These are phyloP conservation scores for Bombus superbus DNA, from an alignment of 1,140 invertebrate genomes.

Conservation along the genomic window DNA sequence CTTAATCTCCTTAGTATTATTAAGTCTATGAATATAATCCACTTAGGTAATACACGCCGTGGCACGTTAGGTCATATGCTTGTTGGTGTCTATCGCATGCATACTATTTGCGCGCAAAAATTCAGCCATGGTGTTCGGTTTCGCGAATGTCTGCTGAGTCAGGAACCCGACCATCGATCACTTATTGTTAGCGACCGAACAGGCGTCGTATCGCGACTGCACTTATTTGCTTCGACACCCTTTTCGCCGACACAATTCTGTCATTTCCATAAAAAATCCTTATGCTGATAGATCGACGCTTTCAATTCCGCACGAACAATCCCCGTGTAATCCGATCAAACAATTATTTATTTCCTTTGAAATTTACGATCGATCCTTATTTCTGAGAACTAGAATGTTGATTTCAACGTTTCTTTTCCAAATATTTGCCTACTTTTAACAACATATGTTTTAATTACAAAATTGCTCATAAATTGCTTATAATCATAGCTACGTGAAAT, in stretches of 20 bases:
- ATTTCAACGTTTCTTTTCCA: too few relatives aligned
- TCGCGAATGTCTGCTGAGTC: constrained; percentile 60
- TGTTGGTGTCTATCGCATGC: constrained; percentile 32
- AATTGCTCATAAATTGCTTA: too few relatives aligned
- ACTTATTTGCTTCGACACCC: constrained; percentile 67
- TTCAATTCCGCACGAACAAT: constrained; percentile 33
- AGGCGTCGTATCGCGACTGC: constrained; percentile 58
- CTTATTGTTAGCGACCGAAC: constrained; percentile 61
- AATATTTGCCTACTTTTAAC: neutral
- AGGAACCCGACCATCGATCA: constrained; percentile 65
- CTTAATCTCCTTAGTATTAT: neutral
- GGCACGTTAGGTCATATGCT: constrained; percentile 43
- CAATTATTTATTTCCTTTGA: neutral
- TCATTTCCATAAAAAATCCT: constrained; percentile 62
- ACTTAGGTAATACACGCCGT: constrained; percentile 34
- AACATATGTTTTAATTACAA: too few relatives aligned
- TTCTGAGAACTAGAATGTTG: too few relatives aligned
- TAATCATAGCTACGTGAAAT: too few relatives aligned
- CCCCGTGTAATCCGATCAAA: constrained; percentile 11
- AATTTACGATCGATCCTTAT: neutral
- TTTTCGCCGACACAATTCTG: constrained; percentile 61
- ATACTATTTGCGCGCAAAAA: constrained; percentile 45
- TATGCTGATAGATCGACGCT: constrained; percentile 42
- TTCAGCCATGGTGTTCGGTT: constrained; percentile 56
- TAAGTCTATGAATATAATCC: neutral